Percentiles rank a stretch among this genome's conserved stretches.
These are phyloP conservation scores for Smithornis capensis DNA, from an alignment of 2,113 vertebrate genomes.

Conservation along the genomic window DNA sequence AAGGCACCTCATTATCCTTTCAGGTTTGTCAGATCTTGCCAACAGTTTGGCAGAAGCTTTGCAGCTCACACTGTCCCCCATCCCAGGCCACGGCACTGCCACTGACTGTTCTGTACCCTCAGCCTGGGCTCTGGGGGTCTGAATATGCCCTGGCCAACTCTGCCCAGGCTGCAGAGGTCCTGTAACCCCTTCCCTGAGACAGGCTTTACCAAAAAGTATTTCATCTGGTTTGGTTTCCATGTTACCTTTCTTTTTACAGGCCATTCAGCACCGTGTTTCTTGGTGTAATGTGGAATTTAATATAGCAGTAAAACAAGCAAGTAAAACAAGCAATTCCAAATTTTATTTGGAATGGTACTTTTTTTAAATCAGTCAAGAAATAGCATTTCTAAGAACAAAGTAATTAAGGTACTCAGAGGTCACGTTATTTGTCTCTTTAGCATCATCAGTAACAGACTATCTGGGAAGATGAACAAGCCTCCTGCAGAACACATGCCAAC, in stretches of 20 bases:
- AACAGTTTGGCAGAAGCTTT: neutral
- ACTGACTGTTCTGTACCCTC: fast-evolving
- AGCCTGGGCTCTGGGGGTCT: neutral
- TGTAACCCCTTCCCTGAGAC: neutral
- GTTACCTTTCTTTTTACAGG: neutral
- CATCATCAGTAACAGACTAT: neutral
- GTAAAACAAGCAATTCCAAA: neutral
- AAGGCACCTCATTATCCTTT: fast-evolving
- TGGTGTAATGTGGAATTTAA: neutral
- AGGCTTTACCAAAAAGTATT: neutral
- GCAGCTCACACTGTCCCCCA: fast-evolving
- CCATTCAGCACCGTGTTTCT: neutral
- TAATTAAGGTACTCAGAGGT: neutral
- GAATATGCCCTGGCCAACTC: neutral
- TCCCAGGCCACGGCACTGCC: neutral
- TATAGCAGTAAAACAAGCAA: neutral
- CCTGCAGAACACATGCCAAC: neutral
- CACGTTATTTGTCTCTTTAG: neutral
- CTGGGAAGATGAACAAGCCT: neutral
- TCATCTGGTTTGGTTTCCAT: fast-evolving
- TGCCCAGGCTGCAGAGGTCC: fast-evolving
- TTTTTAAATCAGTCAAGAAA: neutral
- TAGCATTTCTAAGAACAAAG: neutral
- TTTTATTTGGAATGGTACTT: neutral
- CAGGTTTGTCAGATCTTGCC: neutral